Evolutionary conservation across 2,113 vertebrate genomes (phyloP).

Genomic region (Tupaia tana): DNA sequence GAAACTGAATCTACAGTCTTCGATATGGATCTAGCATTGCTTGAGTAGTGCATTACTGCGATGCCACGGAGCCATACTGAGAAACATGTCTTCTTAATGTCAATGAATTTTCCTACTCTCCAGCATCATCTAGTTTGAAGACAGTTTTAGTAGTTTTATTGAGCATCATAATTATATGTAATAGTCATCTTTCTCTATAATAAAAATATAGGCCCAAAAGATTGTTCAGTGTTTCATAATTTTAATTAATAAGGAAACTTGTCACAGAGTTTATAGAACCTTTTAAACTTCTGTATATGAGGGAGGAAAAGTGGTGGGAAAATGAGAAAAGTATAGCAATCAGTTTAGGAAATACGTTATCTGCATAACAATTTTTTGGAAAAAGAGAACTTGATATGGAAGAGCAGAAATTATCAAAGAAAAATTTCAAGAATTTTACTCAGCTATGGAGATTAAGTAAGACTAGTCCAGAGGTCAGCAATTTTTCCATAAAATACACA

Average conservation of each 20-base stretch:
- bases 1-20: too few relatives aligned
- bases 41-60: too few relatives aligned
- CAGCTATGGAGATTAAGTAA: not conserved
- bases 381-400: not conserved
- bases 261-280: not conserved
- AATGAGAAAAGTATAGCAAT: constrained; percentile 17
- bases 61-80: too few relatives aligned
- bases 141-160: not conserved
- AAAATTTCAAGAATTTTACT: not conserved
- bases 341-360: not conserved
- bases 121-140: not conserved
- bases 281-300: not conserved
- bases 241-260: not conserved
- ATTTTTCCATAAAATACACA: not conserved
- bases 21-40: too few relatives aligned
- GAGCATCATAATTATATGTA: not conserved
- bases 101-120: not conserved
- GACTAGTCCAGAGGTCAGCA: not conserved
- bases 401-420: not conserved
- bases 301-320: not conserved
- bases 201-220: not conserved
- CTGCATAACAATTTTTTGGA: not conserved
- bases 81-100: not conserved
- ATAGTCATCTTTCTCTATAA: not conserved
- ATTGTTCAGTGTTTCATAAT: not conserved